phyloP scores from a whole-genome alignment of 2,113 vertebrate genomes.

The Isichthys henryi region DNA sequence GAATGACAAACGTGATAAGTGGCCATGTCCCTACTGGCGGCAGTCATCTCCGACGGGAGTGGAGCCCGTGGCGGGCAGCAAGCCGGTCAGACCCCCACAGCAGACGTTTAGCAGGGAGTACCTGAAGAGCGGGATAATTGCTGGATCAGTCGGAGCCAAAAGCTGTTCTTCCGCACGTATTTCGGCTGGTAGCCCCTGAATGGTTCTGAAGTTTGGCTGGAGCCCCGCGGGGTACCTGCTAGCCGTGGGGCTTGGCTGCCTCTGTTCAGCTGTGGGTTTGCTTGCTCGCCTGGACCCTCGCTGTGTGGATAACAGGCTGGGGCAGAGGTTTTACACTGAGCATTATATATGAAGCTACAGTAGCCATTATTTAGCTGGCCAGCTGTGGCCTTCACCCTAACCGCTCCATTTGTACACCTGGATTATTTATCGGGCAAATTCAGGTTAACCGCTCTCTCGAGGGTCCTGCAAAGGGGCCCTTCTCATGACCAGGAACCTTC shows the following conservation, averaged over 20 bases:
- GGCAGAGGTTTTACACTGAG: background rate
- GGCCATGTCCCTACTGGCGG: background rate
- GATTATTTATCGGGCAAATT: background rate
- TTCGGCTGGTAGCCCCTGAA: background rate
- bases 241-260: background rate
- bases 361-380: background rate
- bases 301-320: background rate
- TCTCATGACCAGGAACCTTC: background rate
- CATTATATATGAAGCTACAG: background rate
- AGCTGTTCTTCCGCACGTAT: background rate
- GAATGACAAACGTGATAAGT: background rate
- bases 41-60: background rate
- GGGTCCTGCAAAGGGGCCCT: background rate
- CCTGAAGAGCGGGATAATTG: background rate
- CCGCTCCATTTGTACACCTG: background rate
- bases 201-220: background rate
- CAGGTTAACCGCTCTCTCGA: background rate
- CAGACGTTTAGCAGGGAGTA: background rate
- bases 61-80: background rate
- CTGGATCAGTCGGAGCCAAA: background rate
- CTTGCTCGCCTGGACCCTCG: background rate
- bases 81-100: background rate
- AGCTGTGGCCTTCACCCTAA: background rate
- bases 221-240: background rate
- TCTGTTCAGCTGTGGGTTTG: background rate